Base-by-base conservation (phyloP, 2,888 invertebrate species). In the Copidosoma aretas region DNA sequence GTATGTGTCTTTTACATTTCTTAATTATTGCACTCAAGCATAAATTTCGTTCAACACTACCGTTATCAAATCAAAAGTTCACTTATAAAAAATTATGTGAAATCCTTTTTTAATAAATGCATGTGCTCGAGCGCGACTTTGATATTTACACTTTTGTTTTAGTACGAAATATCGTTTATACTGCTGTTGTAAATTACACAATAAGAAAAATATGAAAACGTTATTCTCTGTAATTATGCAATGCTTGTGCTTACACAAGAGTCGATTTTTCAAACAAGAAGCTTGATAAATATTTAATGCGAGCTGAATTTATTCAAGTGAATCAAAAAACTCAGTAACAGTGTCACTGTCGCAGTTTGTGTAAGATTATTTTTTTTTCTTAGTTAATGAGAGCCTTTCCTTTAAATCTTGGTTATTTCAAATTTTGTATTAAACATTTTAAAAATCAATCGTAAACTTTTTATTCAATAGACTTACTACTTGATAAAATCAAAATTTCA, bases 341-440 rank as follows among this genome's bases (percentile, higher is more conserved):
- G 69, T 72, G 73, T 71, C 72, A 71, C 67, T 71, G 61, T 74
- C 65, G 71, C 60, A 52, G 64, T 64, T 41, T 46, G 58, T 64
- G 57, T 53, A 51, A 56, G 43, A 67, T 64, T 65, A 22, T 32
- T 17, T 61, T 56, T 60, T 54, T 32, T 25, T 59, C 43, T 10
- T 61, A 51, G 39, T 53, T 59, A 54, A 39, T 19, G 46, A 64
- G 53, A 60, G 58, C 24, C 43, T 66, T 51, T 59, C 63, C 49
- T 54, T 14, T 22, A 22, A 14, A 24, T 54, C 10, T 54, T 10
- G 4, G 5, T 21, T n/a, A 10, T 21, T 32, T 2, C 52, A 19
- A n/a, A 8, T n/a, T n/a, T n/a, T n/a, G n/a, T n/a, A n/a, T n/a
- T n/a, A n/a, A 52, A 19, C 19, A 46, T 12, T 41, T 10, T 10